Evolutionary conservation across 1,140 invertebrate genomes (phyloP).

Genomic region (Saccostrea echinata): DNA sequence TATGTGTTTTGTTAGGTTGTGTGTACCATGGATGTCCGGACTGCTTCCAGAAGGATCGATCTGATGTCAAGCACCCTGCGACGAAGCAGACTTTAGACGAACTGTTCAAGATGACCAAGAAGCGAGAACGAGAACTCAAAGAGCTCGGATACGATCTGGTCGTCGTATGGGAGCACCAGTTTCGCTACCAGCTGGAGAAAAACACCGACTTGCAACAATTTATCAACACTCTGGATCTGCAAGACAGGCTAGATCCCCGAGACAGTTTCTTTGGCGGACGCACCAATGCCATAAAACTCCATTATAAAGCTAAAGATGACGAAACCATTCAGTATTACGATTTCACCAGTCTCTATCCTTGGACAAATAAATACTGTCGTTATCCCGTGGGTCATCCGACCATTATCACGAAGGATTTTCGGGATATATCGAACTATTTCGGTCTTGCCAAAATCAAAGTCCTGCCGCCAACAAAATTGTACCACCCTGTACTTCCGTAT

Average conservation of each 20-base stretch:
- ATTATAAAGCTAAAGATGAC: slow-evolving; percentile 43
- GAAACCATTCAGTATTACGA: slow-evolving; percentile 56
- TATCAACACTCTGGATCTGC: slow-evolving; percentile 37
- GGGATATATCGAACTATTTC: slow-evolving; percentile 10
- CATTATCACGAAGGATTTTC: slow-evolving; percentile 42
- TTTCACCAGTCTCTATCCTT: slow-evolving; percentile 53
- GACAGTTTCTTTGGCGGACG: slow-evolving; percentile 54
- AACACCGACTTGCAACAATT: slow-evolving; percentile 27
- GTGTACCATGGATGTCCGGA: slow-evolving; percentile 36
- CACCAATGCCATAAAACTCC: slow-evolving; percentile 53
- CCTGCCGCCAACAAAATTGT: slow-evolving; percentile 40
- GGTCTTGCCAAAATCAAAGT: slow-evolving; percentile 52
- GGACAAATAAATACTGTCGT: slow-evolving; percentile 39
- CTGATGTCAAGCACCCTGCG: not conserved
- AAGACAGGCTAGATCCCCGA: slow-evolving; percentile 49
- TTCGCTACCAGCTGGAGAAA: not conserved
- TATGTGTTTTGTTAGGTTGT: not conserved
- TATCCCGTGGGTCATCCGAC: slow-evolving; percentile 50
- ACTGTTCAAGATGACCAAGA: slow-evolving; percentile 24
- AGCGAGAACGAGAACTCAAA: slow-evolving; percentile 11
- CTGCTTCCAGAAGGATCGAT: slow-evolving; percentile 16
- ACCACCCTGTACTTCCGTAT: slow-evolving; percentile 51
- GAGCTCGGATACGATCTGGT: not conserved
- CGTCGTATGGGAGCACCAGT: slow-evolving; percentile 51
- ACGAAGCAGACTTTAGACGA: slow-evolving; percentile 40